These are phyloP conservation scores for Anthophora plumipes DNA, from an alignment of 2,888 invertebrate species.

Conservation along the genomic window DNA sequence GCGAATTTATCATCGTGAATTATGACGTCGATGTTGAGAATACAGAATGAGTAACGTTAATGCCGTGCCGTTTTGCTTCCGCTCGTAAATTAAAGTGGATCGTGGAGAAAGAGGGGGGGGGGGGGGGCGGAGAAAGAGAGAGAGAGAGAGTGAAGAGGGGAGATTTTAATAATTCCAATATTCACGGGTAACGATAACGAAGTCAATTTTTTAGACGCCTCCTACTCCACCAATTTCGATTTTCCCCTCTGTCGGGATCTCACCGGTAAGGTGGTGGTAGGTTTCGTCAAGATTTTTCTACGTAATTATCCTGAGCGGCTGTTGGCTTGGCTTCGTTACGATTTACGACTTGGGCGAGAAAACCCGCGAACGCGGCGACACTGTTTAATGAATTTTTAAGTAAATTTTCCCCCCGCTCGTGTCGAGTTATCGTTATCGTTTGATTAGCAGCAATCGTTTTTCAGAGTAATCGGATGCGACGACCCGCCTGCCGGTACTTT, in stretches of 20 bases:
- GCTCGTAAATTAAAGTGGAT: slow-evolving; percentile 72
- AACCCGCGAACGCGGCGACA: neutral
- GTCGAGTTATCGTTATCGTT: slow-evolving; percentile 30
- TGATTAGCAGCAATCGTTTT: slow-evolving; percentile 38
- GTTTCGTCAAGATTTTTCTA: slow-evolving; percentile 53
- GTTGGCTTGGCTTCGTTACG: slow-evolving; percentile 44
- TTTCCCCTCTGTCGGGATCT: slow-evolving; percentile 8
- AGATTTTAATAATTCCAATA: slow-evolving; percentile 70
- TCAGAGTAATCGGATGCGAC: neutral
- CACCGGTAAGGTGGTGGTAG: slow-evolving; percentile 37
- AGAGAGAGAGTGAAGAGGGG: slow-evolving; percentile 6
- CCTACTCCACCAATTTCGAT: slow-evolving; percentile 47
- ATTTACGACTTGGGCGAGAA: slow-evolving; percentile 31
- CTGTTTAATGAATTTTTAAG: slow-evolving; percentile 40
- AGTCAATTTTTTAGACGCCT: slow-evolving; percentile 51
- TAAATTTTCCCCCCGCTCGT: slow-evolving; percentile 17
- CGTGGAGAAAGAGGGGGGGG: slow-evolving; percentile 32
- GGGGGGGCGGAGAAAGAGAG: slow-evolving; percentile 27
- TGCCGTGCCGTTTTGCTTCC: slow-evolving; percentile 65
- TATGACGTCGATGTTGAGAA: slow-evolving; percentile 73
- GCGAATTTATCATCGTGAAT: slow-evolving; percentile 74
- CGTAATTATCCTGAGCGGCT: slow-evolving; percentile 41
- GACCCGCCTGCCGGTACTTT: slow-evolving; percentile 1
- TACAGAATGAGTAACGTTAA: slow-evolving; percentile 74
- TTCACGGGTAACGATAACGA: slow-evolving; percentile 57